Base-by-base conservation (phyloP, 2,113 vertebrate species). In the Malurus alboscapulatus region DNA sequence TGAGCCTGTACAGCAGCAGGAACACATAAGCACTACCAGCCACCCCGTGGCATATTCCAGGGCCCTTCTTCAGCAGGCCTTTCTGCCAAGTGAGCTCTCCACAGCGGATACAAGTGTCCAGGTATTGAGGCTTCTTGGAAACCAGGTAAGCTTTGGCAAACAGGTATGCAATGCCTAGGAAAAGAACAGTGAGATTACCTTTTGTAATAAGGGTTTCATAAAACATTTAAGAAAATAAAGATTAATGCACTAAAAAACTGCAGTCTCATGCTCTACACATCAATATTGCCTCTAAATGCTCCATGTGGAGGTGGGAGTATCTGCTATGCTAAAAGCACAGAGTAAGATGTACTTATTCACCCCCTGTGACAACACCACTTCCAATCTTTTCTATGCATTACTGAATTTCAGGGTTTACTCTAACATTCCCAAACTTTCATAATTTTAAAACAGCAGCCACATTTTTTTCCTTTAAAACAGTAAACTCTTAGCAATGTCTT, bases 1-100 rank as follows among this genome's bases (percentile, higher is more conserved):
- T 99, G 86, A 99, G 98, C 59, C 98, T 97, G 30, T 98, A 99
- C 2, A 99, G 97, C 69, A 99, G 97, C 76, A 99, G 97, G 95
- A 99, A 99, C 81, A 99, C 98, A 8, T 99, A 98, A 88, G 98
- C 98, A 59, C 98, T 99, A 42, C 98, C 98, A 61, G 98, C 98
- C 38, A 99, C 97, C 13, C 98, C 98, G 1, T 99, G 98, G 93
- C 98, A 99, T 93, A 99, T 99, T 53, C 98, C 98, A 20, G 98
- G 98, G 30, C 98, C 98, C 91, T 99, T 99, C 97, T 99, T 98
- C 94, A 99, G 94, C 61, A 99, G 95, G 36, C 98, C 98, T 71
- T 99, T 99, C 97, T 98, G 98, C 98, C 98, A 99, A 8, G 98
- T 98, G 10, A 99, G 97, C 95, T 99, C 98, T 66, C 98, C 98